Base-by-base conservation (phyloP, 2,888 invertebrate genomes). In the Eupithecia insigniata region DNA sequence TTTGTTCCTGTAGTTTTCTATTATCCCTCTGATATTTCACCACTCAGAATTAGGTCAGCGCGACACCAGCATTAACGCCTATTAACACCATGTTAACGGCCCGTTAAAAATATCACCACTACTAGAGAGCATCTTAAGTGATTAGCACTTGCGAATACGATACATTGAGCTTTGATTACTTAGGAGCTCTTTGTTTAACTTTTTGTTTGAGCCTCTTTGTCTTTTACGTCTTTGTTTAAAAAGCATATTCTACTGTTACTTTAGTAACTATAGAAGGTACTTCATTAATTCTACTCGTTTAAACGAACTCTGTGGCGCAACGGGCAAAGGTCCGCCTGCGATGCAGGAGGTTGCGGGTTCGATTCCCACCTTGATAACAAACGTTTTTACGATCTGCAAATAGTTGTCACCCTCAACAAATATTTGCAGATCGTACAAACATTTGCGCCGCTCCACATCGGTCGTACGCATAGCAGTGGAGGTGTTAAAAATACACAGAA, bases 21-120 rank as follows among this genome's bases (percentile, higher is more conserved):
- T 18, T 12, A 70, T 26, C 16, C 18, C 69, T 74, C 67, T 58
- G 68, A 72, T 82, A 83, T 87, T 88, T 85, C 86, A 84, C 85
- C 87, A 86, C 83, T 84, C 81, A 83, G 78, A 90, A 88, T 85
- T 86, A 76, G 90, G 89, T 87, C 88, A 88, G 76, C 82, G 81
- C 85, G 87, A 86, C 83, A 80, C 77, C 82, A 80, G 83, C 85
- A 89, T 89, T 90, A 89, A 85, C 80, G 82, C 83, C 92, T 89
- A 92, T 92, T 92, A 92, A 89, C 88, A 84, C 81, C 84, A 81
- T 89, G 88, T 92, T 89, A 90, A 88, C 85, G 86, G 82, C 82
- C 79, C 77, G 84, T 85, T 87, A 85, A 87, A 88, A 88, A 88
- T 87, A 88, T 88, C 82, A 84, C 81, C 78, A 70, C 70, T 77